Conservation (phyloP, 1,140 invertebrate genomes). For the Anastrepha ludens region DNA sequence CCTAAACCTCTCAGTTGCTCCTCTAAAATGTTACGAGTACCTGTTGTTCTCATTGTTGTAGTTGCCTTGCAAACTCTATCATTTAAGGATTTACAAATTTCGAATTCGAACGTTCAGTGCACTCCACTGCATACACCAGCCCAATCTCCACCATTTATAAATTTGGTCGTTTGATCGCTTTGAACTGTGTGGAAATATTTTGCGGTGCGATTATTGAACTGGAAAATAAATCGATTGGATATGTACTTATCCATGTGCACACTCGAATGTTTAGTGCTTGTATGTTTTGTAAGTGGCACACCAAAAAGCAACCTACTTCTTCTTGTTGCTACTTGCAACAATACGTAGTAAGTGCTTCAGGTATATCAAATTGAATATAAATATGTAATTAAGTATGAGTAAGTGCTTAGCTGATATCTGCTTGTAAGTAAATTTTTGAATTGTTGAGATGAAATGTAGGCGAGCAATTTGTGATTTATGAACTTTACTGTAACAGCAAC, state of each 20-base stretch:
- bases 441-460: conserved; percentile 44
- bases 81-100: neutral
- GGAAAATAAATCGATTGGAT: conserved; percentile 7
- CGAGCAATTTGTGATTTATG: conserved; percentile 42
- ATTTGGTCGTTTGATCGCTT: conserved; percentile 11
- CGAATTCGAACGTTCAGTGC: no score
- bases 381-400: neutral
- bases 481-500: neutral
- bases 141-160: neutral
- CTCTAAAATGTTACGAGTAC: neutral
- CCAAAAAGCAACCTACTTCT: neutral
- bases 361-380: neutral
- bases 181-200: conserved; percentile 3
- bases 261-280: neutral
- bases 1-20: neutral
- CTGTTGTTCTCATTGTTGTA: neutral
- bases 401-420: neutral
- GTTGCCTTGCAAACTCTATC: neutral
- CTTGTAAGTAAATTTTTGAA: conserved; percentile 7
- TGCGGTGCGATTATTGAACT: conserved; percentile 24
- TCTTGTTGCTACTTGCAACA: neutral
- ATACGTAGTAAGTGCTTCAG: neutral
- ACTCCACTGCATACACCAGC: neutral
- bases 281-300: conserved; percentile 1
- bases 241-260: neutral